Evolutionary conservation across 2,113 vertebrate species (phyloP).

Genomic region (Circaetus gallicus): DNA sequence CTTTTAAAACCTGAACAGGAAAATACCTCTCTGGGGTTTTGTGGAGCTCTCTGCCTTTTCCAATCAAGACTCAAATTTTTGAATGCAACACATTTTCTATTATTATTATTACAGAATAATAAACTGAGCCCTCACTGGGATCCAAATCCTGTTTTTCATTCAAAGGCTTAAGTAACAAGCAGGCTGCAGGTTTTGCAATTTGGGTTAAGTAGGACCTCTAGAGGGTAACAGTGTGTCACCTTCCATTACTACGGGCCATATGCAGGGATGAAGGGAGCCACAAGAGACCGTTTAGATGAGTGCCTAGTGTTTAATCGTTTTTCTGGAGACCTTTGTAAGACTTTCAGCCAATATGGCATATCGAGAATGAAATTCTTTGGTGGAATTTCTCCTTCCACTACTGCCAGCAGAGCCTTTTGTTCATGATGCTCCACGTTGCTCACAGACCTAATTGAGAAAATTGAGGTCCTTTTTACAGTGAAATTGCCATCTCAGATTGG

Average conservation of each 20-base stretch:
- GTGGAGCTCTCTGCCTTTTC: not conserved
- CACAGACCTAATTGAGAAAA: not conserved
- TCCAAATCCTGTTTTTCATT: not conserved
- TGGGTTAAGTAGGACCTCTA: not conserved
- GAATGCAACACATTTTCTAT: not conserved
- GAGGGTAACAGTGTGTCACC: not conserved
- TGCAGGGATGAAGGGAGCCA: not conserved
- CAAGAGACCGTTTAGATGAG: not conserved
- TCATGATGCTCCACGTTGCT: not conserved
- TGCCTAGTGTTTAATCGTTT: not conserved
- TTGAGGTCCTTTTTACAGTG: not conserved
- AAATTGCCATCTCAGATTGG: not conserved
- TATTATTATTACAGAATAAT: not conserved
- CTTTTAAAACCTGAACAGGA: not conserved
- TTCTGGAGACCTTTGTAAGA: not conserved
- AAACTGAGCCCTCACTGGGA: not conserved
- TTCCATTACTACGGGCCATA: not conserved
- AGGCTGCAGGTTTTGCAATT: not conserved
- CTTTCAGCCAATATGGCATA: not conserved
- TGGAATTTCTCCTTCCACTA: not conserved
- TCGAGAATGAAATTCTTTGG: not conserved
- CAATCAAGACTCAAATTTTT: not conserved
- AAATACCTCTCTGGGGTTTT: not conserved
- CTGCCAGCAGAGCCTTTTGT: not conserved
- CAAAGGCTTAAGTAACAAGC: not conserved